Percentiles rank a stretch among this genome's conserved stretches.
Conservation (phyloP, 1,140 invertebrate genomes). For the Brachionus rubens region DNA sequence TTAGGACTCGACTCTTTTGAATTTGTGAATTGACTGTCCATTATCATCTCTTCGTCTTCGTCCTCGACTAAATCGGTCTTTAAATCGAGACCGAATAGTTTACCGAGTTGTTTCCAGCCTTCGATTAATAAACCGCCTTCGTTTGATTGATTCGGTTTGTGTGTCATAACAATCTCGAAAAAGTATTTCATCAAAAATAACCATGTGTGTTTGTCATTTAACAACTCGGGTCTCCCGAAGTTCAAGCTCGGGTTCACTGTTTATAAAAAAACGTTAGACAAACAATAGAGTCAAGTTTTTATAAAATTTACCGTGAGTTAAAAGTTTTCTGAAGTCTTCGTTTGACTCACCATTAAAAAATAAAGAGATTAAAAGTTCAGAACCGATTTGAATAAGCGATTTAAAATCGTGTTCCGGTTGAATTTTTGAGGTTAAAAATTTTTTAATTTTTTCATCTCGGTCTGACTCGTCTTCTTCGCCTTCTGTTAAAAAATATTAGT, state of each 20-base stretch:
- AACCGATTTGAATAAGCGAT: constrained; percentile 27
- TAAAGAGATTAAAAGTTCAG: background rate
- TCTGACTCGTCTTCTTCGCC: background rate
- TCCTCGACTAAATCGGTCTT: background rate
- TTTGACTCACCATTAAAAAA: constrained; percentile 1
- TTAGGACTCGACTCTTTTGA: background rate
- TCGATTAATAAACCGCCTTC: background rate
- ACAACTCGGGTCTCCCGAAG: background rate
- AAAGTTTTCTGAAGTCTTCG: background rate
- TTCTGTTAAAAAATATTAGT: background rate
- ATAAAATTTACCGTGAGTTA: background rate
- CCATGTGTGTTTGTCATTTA: constrained; percentile 4
- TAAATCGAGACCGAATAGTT: background rate
- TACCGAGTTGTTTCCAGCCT: background rate
- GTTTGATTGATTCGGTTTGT: constrained; percentile 10
- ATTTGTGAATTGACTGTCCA: background rate
- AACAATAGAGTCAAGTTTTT: background rate
- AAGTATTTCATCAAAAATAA: constrained; percentile 12
- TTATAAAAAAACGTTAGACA: background rate
- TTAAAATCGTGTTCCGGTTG: constrained; percentile 31
- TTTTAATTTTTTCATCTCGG: background rate
- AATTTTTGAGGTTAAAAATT: constrained; percentile 1
- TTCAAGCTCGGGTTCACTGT: background rate
- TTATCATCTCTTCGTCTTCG: background rate
- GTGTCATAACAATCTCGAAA: constrained; percentile 14